Percentiles rank a stretch among this genome's conserved stretches.
Conservation (phyloP, 2,113 vertebrate genomes). For the Pteronura brasiliensis region DNA sequence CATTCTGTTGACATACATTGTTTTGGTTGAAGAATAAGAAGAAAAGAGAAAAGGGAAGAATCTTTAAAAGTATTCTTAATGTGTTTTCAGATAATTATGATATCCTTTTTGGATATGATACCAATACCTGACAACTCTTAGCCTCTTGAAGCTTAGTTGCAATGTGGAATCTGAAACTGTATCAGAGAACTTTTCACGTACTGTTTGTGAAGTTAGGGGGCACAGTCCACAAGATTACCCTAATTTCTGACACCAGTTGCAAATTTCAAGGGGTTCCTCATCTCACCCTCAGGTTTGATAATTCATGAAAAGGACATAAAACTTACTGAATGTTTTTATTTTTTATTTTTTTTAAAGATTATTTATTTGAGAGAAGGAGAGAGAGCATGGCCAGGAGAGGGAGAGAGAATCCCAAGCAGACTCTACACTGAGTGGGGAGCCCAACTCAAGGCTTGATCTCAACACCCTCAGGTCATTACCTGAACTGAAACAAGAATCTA, state of each 20-base stretch:
- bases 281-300: not conserved
- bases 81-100: not conserved
- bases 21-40: not conserved
- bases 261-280: not conserved
- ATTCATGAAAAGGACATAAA: not conserved
- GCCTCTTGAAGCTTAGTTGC: not conserved
- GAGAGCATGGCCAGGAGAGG: not conserved
- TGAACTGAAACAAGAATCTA: not conserved
- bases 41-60: not conserved
- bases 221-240: not conserved
- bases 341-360: not conserved
- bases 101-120: not conserved
- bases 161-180: not conserved
- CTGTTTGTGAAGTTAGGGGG: not conserved
- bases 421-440: not conserved
- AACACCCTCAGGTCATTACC: not conserved
- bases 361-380: not conserved
- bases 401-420: not conserved
- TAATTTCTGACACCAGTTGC: not conserved
- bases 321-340: not conserved
- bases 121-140: not conserved
- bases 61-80: not conserved
- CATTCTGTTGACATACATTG: not conserved
- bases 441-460: not conserved
- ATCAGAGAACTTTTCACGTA: not conserved